Base-by-base conservation (phyloP, 1,140 invertebrate genomes). In the Ostrea denselamellosa region DNA sequence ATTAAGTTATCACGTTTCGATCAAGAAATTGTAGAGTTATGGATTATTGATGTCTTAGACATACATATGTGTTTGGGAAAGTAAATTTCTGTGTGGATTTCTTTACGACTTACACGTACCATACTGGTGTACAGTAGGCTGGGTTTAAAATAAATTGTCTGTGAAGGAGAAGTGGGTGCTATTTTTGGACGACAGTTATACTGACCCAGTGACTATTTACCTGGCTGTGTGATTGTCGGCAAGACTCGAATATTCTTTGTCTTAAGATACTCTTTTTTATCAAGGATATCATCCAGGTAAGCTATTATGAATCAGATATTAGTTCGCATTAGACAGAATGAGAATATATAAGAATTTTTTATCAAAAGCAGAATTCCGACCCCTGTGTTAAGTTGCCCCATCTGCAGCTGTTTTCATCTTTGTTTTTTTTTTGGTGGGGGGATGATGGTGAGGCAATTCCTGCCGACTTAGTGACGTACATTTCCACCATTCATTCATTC, bases 181-280 rank as follows among this genome's bases (percentile, higher is more conserved):
- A 77, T 77, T 77, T 77, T 77, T 77, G 68, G 68, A 77, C 10
- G 22, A 62, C 56, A 62, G 56, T 17, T 62, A 34, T 25, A 3
- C 25, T 77, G 68, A 77, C 68, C 68, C 28, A 25, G 25, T 77
- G 68, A 77, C 68, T 77, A 77, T 77, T 77, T 77, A 77, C 68
- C 68, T 77, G 68, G 9, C 68, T 28, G 68, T 14, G 25, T 12
- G 65, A 28, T 5, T 77, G 68, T 25, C 68, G 28, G 68, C 68
- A 77, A 77, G 56, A 62, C n/a, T 62, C 7, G 17, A 58, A 58
- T 19, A 58, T 19, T 62, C 56, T 62, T 62, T 62, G 56, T 62
- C 56, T 62, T 19, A 62, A 62, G 14, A 62, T n/a, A 62, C 1
- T 3, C 17, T 19, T 62, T 19, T 62, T 62, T 62, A 62, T 62